These are phyloP conservation scores for Carassius auratus DNA, from an alignment of 2,113 vertebrate species.

Conservation along the genomic window DNA sequence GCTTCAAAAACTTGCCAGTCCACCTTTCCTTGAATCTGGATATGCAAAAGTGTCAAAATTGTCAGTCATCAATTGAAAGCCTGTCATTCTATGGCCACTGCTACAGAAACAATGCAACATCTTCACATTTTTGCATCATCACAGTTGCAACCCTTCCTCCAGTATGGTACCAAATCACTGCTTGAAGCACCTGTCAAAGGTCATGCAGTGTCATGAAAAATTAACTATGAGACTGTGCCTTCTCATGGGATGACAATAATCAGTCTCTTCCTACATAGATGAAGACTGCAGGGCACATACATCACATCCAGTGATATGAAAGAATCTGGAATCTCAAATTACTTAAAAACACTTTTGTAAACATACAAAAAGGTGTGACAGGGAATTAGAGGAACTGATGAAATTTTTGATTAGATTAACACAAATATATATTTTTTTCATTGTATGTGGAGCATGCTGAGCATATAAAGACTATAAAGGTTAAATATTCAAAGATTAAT, in stretches of 20 bases:
- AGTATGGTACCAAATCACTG: neutral
- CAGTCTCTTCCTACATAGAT: neutral
- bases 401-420: no score
- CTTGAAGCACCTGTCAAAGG: conserved; percentile 7
- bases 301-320: neutral
- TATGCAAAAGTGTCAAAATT: neutral
- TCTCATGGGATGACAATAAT: conserved; percentile 8
- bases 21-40: neutral
- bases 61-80: neutral
- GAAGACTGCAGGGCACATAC: neutral
- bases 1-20: neutral
- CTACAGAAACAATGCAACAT: neutral
- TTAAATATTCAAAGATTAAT: no score
- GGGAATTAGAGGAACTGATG: no score
- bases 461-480: no score
- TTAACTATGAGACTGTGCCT: neutral
- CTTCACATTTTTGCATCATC: conserved; percentile 1
- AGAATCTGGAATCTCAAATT: neutral
- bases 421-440: no score
- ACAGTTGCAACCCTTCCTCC: neutral
- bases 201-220: neutral
- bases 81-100: neutral
- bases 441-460: no score
- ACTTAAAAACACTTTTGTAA: neutral
- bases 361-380: no score